Conservation (phyloP, 2,113 vertebrate species). For the Cepphus grylle region DNA sequence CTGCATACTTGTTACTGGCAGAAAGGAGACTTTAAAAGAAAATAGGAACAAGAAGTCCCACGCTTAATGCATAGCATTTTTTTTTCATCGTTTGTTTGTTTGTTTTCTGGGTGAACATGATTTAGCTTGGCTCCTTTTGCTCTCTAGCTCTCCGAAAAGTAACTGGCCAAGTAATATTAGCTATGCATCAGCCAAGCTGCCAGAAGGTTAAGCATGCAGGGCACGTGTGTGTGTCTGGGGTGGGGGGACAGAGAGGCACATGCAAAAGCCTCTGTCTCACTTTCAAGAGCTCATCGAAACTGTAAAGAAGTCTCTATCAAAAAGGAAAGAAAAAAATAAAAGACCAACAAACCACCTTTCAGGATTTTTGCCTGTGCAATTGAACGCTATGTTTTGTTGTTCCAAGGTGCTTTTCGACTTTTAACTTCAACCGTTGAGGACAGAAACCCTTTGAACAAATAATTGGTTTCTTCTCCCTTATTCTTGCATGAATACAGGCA, state of each 20-base stretch:
- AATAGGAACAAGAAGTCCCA: background rate
- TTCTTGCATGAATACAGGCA: background rate
- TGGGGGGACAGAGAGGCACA: background rate
- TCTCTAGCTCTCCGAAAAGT: background rate
- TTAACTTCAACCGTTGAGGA: background rate
- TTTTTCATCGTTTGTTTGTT: background rate
- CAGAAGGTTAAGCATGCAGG: background rate
- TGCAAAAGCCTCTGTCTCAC: background rate
- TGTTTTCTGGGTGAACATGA: background rate
- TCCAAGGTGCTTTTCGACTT: background rate
- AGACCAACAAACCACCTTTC: background rate
- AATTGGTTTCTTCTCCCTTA: background rate
- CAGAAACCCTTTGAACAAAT: background rate
- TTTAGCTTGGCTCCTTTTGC: background rate
- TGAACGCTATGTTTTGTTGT: background rate
- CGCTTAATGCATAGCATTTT: background rate
- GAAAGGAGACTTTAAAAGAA: background rate
- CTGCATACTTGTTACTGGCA: background rate
- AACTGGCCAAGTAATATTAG: background rate
- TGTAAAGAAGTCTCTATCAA: background rate
- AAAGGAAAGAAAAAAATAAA: background rate
- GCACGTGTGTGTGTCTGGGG: background rate
- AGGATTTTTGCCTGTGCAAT: background rate
- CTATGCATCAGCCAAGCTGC: background rate
- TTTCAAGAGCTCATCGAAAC: background rate